Conservation (phyloP, 2,113 vertebrate genomes). For the Melanerpes formicivorus region DNA sequence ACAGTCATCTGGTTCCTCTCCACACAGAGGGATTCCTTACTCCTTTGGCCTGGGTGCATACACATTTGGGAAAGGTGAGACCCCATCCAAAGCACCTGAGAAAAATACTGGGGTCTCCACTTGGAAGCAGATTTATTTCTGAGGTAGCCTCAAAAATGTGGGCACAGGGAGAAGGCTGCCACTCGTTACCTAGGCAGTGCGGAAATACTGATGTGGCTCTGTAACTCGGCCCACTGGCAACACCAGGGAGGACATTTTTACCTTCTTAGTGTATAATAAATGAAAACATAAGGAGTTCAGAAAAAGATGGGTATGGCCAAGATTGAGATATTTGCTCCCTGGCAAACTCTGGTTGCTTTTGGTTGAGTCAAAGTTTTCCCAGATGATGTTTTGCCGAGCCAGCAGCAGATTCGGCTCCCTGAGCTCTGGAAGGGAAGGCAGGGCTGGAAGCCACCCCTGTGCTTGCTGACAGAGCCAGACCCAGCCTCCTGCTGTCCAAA, state of each 20-base stretch:
- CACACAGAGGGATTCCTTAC: neutral
- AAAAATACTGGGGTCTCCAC: neutral
- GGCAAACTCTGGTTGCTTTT: neutral
- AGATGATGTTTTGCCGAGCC: conserved; percentile 16
- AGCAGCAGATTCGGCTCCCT: neutral
- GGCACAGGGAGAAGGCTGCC: neutral
- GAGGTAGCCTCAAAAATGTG: neutral
- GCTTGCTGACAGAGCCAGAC: neutral
- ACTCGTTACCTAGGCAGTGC: neutral
- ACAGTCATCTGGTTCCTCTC: neutral
- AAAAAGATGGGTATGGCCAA: neutral
- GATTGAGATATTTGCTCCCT: neutral
- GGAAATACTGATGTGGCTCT: neutral
- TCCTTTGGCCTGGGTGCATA: neutral
- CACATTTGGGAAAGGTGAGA: neutral
- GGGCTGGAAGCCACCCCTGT: neutral
- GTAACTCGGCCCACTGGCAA: neutral
- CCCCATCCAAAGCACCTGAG: neutral
- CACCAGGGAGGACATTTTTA: neutral
- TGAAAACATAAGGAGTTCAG: neutral
- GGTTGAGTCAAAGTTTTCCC: conserved; percentile 8
- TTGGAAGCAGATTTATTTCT: neutral
- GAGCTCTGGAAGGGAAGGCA: neutral
- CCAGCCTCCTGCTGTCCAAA: neutral
- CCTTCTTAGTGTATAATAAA: neutral